These are phyloP conservation scores for Lamellibrachia columna DNA, from an alignment of 2,888 invertebrate species.

Conservation along the genomic window DNA sequence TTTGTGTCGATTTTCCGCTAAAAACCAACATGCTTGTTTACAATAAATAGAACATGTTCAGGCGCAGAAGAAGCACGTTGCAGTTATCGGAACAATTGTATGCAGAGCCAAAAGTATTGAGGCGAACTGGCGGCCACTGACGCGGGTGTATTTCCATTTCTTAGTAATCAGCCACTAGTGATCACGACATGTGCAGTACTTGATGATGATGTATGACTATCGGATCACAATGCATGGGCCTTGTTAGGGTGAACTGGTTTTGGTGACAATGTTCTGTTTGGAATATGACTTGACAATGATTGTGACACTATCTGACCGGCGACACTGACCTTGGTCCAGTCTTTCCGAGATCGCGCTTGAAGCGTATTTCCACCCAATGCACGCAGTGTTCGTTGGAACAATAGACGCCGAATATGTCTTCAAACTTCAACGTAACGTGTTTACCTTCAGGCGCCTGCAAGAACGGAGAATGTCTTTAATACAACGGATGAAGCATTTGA, in stretches of 20 bases:
- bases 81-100: background rate
- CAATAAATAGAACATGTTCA: background rate
- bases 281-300: background rate
- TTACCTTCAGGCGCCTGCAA: constrained; percentile 24
- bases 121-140: background rate
- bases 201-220: background rate
- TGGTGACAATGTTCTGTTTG: background rate
- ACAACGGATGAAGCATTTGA: background rate
- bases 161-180: background rate
- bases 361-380: constrained; percentile 37
- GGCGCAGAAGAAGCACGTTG: background rate
- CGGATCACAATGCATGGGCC: background rate
- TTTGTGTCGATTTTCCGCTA: background rate
- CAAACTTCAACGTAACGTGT: constrained; percentile 30
- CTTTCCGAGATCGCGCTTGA: constrained; percentile 27
- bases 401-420: constrained; percentile 32
- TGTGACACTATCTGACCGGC: background rate
- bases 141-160: background rate
- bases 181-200: background rate
- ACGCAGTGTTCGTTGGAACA: constrained; percentile 27
- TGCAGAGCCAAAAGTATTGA: background rate
- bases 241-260: background rate
- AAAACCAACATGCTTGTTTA: background rate
- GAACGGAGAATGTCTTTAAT: background rate
- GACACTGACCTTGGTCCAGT: constrained; percentile 34